Percentiles rank a stretch among this genome's conserved stretches.
Evolutionary conservation across 2,888 invertebrate genomes (phyloP).

Genomic region (Ennomos quercinarius): DNA sequence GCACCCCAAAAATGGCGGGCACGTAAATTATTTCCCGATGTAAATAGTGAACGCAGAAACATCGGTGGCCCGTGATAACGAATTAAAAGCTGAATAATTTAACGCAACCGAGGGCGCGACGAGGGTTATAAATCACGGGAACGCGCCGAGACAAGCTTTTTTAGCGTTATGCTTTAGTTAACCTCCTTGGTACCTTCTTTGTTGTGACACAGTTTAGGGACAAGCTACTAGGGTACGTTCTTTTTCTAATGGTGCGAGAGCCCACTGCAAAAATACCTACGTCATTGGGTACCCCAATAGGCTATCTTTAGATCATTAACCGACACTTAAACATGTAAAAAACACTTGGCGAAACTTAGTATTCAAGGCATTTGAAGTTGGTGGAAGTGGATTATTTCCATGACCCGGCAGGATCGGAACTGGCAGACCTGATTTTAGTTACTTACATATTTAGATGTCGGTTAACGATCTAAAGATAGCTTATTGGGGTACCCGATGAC

Average conservation of each 20-base stretch:
- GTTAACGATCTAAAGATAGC: no score
- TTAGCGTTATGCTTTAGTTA: constrained; percentile 78
- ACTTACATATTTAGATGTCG: no score
- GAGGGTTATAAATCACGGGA: constrained; percentile 76
- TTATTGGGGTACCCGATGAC: no score
- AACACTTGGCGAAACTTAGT: no score
- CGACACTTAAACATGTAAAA: no score
- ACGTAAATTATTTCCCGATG: constrained; percentile 76
- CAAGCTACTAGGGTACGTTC: constrained; percentile 5
- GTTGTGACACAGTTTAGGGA: constrained; percentile 30
- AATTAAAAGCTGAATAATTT: constrained; percentile 85
- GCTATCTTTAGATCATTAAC: no score
- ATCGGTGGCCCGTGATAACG: constrained; percentile 77
- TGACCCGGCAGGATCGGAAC: no score
- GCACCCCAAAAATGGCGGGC: constrained; percentile 54
- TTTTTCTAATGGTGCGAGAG: not conserved
- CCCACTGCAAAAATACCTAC: no score
- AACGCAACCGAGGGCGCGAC: constrained; percentile 71
- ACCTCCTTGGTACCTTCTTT: constrained; percentile 72
- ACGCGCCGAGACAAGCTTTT: constrained; percentile 72
- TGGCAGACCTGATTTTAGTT: no score
- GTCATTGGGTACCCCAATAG: no score
- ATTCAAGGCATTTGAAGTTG: no score
- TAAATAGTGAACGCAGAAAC: constrained; percentile 78
- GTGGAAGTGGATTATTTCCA: no score